These are phyloP conservation scores for Lingula anatina DNA, from an alignment of 2,888 invertebrate species.

Conservation along the genomic window DNA sequence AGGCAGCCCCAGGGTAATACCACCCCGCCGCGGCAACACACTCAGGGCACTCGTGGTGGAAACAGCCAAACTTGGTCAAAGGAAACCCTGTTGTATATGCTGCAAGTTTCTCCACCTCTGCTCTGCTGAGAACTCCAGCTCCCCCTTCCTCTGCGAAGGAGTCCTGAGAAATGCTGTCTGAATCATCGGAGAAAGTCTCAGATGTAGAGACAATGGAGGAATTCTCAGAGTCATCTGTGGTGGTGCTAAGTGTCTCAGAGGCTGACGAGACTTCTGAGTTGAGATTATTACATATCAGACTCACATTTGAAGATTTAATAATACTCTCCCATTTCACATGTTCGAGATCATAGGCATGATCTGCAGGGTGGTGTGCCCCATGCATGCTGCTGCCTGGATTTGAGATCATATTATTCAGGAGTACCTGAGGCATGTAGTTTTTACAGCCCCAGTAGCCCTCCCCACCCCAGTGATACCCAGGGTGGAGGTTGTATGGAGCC, in stretches of 20 bases:
- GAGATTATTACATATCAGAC: slow-evolving; percentile 48
- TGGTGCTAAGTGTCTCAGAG: slow-evolving; percentile 19
- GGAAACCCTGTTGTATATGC: slow-evolving; percentile 41
- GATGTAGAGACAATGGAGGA: slow-evolving; percentile 24
- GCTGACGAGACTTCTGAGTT: slow-evolving; percentile 12
- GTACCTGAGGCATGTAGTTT: too few species aligned
- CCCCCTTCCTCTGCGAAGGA: too few species aligned
- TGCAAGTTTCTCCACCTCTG: slow-evolving; percentile 36
- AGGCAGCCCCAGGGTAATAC: slow-evolving; percentile 3
- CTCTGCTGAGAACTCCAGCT: slow-evolving; percentile 27
- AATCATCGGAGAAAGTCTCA: slow-evolving; percentile 20
- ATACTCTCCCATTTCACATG: too few species aligned
- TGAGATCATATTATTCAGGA: too few species aligned
- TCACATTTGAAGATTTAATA: too few species aligned
- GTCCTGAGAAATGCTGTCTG: too few species aligned
- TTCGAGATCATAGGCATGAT: too few species aligned
- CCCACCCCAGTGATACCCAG: slow-evolving; percentile 6
- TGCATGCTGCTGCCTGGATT: too few species aligned
- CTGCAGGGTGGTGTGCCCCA: too few species aligned
- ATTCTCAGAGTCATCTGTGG: slow-evolving; percentile 27
- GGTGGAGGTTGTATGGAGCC: slow-evolving; percentile 16
- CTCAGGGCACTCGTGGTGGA: slow-evolving; percentile 38
- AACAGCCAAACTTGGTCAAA: slow-evolving; percentile 38
- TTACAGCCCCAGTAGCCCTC: too few species aligned
- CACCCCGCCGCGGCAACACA: slow-evolving; percentile 30